Base-by-base conservation (phyloP, 1,140 invertebrate genomes). In the Penaeus japonicus region DNA sequence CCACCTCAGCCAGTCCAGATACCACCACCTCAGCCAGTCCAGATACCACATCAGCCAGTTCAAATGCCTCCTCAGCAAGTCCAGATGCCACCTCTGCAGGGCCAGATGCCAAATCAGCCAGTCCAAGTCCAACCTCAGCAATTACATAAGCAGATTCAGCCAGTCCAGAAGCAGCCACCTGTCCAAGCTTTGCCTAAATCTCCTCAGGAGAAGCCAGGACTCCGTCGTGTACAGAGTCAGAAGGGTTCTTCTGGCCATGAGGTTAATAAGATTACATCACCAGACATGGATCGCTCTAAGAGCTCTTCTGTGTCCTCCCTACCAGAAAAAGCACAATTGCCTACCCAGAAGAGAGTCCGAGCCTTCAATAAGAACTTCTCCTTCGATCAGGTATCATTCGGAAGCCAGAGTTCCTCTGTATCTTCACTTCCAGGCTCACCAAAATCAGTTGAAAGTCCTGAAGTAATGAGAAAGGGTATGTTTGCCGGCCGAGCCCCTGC, bases 381-480 rank as follows among this genome's bases (percentile, higher is more conserved):
- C 20, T 70, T 89, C 62, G 87, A 89, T 54, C 54, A 83, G 30
- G 81, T 83, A 65, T 59, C 81, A 20, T 83, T 83, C 65, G n/a
- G 32, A 35, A 83, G 20, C 17, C 81, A 75, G 27, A 80, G 85
- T 39, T 87, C 85, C 39, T 73, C 84, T 30, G 78, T 39, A 10
- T 84, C 87, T 32, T 89, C 87, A 59, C 87, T 84, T 0, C 75
- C 87, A 65, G 87, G 85, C 24, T 89, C 87, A 5, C 87, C 82
- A 17, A 53, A 80, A 57, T 39, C 70, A 15, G 70, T 27, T 20
- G 70, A 85, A n/a, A 85, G 84, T 70, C 84, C 84, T 57, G 73
- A 57, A 18, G 54, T 55, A 32, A 12, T 27, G 18, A 54, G 73
- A n/a, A 75, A 55, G 24, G 47, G n/a, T n/a, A 77, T 78, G 27